Percentiles rank a stretch among this genome's conserved stretches.
These are phyloP conservation scores for Cheilosia pagana DNA, from an alignment of 2,888 invertebrate genomes.

Conservation along the genomic window DNA sequence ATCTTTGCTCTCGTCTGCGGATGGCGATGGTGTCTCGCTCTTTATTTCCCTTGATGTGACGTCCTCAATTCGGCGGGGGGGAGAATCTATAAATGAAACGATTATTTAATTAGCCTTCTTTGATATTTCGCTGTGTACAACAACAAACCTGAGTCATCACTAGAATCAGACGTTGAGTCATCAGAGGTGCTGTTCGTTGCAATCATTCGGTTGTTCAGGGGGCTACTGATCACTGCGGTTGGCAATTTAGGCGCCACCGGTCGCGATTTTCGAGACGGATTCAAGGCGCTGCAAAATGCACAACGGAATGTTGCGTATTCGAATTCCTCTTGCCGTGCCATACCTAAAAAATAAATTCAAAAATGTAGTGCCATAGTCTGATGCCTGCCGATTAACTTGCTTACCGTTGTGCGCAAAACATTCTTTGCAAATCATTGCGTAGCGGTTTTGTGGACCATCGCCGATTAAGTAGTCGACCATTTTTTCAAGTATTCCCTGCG, in stretches of 20 bases:
- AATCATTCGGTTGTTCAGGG: conserved; percentile 28
- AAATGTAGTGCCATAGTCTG: background rate
- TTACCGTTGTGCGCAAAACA: conserved; percentile 97
- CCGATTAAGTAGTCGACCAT: conserved; percentile 97
- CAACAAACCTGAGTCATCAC: conserved; percentile 57
- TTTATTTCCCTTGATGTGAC: background rate
- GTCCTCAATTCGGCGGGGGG: conserved; percentile 1
- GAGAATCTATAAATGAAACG: conserved; percentile 27
- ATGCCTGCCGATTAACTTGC: background rate
- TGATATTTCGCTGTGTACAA: background rate
- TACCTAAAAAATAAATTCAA: conserved; percentile 84
- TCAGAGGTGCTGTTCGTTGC: conserved; percentile 27
- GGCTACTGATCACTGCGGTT: conserved; percentile 33
- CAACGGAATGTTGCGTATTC: conserved; percentile 93
- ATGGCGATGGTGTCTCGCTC: background rate
- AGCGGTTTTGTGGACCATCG: conserved; percentile 97
- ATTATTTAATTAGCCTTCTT: background rate
- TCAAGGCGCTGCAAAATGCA: conserved; percentile 94
- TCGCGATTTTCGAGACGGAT: conserved; percentile 94
- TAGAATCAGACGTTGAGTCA: conserved; percentile 51
- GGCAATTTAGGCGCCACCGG: conserved; percentile 88
- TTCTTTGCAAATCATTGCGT: conserved; percentile 95
- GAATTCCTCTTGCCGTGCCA: conserved; percentile 89
- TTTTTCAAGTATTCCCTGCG: conserved; percentile 92
- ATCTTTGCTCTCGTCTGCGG: conserved; percentile 25